These are phyloP conservation scores for Monodelphis domestica DNA, from an alignment of 2,797 vertebrate species.

Conservation along the genomic window DNA sequence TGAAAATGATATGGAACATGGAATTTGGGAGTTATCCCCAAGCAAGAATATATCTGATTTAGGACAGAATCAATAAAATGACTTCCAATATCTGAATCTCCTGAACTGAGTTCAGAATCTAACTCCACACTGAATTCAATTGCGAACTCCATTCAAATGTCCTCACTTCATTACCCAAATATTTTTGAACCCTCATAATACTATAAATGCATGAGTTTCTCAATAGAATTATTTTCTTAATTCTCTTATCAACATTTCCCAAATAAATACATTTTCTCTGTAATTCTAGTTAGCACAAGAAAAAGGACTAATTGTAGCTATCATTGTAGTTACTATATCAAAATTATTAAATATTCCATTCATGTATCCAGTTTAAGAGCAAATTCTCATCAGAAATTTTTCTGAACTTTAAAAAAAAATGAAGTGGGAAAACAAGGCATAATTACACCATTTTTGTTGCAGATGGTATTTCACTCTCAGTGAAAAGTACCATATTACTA, in stretches of 20 bases:
- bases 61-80: too few species aligned
- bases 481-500: conserved; percentile 1
- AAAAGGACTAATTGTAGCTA: neutral
- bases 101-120: too few species aligned
- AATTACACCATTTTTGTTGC: neutral
- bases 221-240: neutral
- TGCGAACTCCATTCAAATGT: too few species aligned
- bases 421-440: conserved; percentile 15
- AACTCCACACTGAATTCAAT: too few species aligned
- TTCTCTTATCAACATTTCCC: conserved; percentile 32
- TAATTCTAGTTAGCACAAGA: neutral
- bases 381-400: conserved; percentile 25
- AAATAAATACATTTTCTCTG: conserved; percentile 19
- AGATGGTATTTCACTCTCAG: conserved; percentile 4
- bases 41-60: too few species aligned
- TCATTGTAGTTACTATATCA: conserved; percentile 22
- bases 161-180: neutral
- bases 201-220: neutral
- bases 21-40: too few species aligned
- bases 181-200: conserved; percentile 12
- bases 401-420: conserved; percentile 34
- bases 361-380: neutral
- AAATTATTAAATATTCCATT: neutral
- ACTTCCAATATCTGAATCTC: too few species aligned
- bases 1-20: too few species aligned